Evolutionary conservation across 2,888 invertebrate species (phyloP).

Genomic region (Aleiodes testaceus): DNA sequence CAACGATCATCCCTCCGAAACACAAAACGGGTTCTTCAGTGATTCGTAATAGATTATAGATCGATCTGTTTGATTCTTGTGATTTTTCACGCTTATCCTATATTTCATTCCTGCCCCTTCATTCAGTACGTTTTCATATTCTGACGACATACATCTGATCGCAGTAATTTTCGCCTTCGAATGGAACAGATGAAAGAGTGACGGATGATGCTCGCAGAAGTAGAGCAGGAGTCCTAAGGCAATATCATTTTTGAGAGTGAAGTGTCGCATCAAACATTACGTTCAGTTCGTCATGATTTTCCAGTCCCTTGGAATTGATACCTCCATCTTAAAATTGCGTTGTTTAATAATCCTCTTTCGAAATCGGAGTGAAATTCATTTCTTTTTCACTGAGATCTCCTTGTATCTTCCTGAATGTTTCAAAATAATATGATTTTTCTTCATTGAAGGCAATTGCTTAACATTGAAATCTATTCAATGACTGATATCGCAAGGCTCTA

Average conservation of each 20-base stretch:
- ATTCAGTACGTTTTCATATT: neutral
- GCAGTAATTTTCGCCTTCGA: constrained; percentile 18
- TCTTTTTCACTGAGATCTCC: too few relatives aligned
- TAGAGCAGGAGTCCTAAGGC: constrained; percentile 61
- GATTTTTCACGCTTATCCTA: neutral
- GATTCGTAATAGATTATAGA: neutral
- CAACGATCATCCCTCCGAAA: neutral
- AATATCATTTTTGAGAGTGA: constrained; percentile 48
- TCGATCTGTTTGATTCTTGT: neutral
- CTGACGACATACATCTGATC: neutral
- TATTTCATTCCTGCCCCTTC: neutral
- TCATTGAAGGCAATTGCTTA: constrained; percentile 13
- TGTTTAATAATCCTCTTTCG: too few relatives aligned
- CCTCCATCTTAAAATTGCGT: neutral
- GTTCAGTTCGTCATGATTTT: constrained; percentile 41
- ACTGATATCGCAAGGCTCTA: constrained; percentile 21
- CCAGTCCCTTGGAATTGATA: constrained; percentile 14
- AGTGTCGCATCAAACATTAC: constrained; percentile 22
- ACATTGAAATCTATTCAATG: constrained; percentile 20
- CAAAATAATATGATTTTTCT: too few relatives aligned
- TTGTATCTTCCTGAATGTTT: too few relatives aligned
- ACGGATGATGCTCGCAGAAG: constrained; percentile 57
- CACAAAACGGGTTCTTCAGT: neutral
- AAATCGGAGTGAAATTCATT: too few relatives aligned
- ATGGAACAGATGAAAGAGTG: constrained; percentile 44